Evolutionary conservation across 2,888 invertebrate genomes (phyloP), one percentile per base, ranked within the genome.

Genomic region (Glomeris marginata): DNA sequence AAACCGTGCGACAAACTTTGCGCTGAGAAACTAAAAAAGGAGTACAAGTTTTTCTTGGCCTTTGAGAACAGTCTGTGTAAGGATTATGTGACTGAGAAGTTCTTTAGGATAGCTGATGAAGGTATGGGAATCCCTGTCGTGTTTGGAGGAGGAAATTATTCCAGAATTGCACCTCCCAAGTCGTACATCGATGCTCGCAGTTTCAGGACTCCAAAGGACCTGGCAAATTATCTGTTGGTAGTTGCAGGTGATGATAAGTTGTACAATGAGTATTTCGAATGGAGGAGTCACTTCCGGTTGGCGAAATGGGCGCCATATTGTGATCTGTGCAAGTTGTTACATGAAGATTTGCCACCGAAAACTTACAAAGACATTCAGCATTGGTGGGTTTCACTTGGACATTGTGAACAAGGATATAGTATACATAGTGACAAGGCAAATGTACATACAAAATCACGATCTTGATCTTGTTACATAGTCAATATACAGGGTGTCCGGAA

Each of bases 41-140:
- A 47, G 5, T 55, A 58, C 44, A 54, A 52, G 45, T 58, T 58
- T 33, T 54, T 53, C 49, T 43, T 58, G 16, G 45, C 54, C 1
- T 58, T 58, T 38, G 56, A 56, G 51, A 56, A 58, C 46, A 49
- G 50, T 1, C n/a, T 54, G 10, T 58, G 57, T 41, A 38, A 34
- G 1, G 54, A 57, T 40, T 57, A 57, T 43, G 18, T 55, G 1
- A 55, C 50, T 10, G 58, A 58, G 37, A 57, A 58, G 43, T 44
- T 49, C 2, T 53, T 44, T 22, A 28, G 18, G 4, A 35, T 47
- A n/a, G 15, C 35, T 15, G n/a, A n/a, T 2, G 16, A 37, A 20
- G 18, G 44, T 18, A 21, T 50, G 18, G n/a, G n/a, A n/a, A 47
- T 56, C 34, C 47, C 49, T 1, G 46, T 56, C 16, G 50, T 55